Evolutionary conservation across 2,113 vertebrate genomes (phyloP), one percentile per base, ranked within the genome.

Genomic region (Poeciliopsis retropinna): DNA sequence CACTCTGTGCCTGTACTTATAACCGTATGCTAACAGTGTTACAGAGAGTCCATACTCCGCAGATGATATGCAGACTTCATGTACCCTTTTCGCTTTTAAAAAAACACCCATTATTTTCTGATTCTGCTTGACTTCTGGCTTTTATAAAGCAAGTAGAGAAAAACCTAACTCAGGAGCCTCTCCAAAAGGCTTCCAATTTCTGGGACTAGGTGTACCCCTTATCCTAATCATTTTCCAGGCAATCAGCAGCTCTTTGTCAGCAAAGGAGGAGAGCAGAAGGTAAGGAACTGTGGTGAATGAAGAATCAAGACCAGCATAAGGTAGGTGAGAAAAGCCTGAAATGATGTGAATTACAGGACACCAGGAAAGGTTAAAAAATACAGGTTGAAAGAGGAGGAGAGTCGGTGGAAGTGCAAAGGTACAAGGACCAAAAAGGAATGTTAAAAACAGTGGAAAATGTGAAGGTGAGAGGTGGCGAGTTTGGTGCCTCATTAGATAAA

Each of bases 401-500:
- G 63, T 74, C 66, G 74, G 64, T 68, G 64, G 69, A 67, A 66
- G 51, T 19, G 73, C 60, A 73, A 11, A 75, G 47, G 51, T 19
- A 75, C 54, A 73, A 9, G 73, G 39, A 78, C 39, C 60, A 66
- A 80, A 72, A 47, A 51, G 64, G 51, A 57, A 57, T 57, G 51
- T n/a, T 57, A 57, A 57, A 47, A 34, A 78, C 8, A 64, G 77
- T 67, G 72, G 67, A 73, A 13, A 77, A 79, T 82, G 64, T 80
- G 73, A 86, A 81, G 87, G 83, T 85, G 87, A 88, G 78, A 73
- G 83, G 85, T 84, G 82, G 76, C 2, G 1, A 80, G 82, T 71
- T 57, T 75, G n/a, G 76, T 39, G 72, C 77, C 86, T 89, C 81
- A 84, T 87, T 91, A 90, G 90, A 88, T 82, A 76, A 82, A 83